A percentile compares a stretch with the other conserved stretches of the same genome.
Evolutionary conservation across 2,113 vertebrate species (phyloP).

Genomic region (Stigmatopora argus): DNA sequence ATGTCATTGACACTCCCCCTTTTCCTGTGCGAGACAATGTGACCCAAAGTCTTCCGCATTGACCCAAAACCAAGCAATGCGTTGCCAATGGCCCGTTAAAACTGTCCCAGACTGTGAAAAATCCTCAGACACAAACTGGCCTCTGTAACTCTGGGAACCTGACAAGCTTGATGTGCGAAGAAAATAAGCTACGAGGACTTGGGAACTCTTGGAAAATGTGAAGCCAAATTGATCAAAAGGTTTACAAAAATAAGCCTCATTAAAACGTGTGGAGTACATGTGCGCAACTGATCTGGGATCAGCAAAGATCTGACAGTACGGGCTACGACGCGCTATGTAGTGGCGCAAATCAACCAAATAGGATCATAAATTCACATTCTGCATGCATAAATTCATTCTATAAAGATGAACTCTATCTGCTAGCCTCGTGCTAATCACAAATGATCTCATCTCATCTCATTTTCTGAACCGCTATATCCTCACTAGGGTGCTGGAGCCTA

Average conservation of each 20-base stretch:
- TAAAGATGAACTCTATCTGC: too few relatives aligned
- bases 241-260: not conserved
- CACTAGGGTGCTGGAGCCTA: too few relatives aligned
- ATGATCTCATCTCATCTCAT: too few relatives aligned
- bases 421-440: too few relatives aligned
- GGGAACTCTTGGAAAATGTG: not conserved
- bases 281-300: not conserved
- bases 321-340: too few relatives aligned
- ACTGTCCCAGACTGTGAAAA: constrained; percentile 39
- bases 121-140: constrained; percentile 27
- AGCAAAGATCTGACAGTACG: not conserved
- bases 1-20: not conserved
- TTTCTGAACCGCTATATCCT: too few relatives aligned
- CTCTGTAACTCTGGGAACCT: constrained; percentile 29
- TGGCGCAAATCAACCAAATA: too few relatives aligned
- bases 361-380: too few relatives aligned
- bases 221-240: not conserved
- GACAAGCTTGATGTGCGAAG: not conserved
- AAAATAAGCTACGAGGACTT: not conserved
- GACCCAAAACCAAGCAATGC: constrained; percentile 36
- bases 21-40: not conserved
- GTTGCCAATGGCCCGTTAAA: constrained; percentile 46
- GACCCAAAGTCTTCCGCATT: constrained; percentile 16
- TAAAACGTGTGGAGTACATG: not conserved
- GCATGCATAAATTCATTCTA: too few relatives aligned